These are phyloP conservation scores for Dolichallabes microphthalmus DNA, from an alignment of 2,113 vertebrate species.

Conservation along the genomic window DNA sequence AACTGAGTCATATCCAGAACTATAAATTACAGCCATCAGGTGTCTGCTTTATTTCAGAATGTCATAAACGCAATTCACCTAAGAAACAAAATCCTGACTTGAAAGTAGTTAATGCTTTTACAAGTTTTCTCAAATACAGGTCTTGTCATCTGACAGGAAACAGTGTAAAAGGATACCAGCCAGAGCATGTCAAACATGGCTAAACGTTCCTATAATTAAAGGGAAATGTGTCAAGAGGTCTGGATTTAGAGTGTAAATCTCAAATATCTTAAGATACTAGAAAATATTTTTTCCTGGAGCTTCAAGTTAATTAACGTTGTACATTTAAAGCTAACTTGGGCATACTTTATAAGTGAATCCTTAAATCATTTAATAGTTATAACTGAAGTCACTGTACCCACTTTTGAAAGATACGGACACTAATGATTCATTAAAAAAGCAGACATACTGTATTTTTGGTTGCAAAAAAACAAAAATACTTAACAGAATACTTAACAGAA, in stretches of 20 bases:
- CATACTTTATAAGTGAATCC: background rate
- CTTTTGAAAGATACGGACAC: background rate
- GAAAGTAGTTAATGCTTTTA: conserved; percentile 22
- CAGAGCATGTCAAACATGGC: conserved; percentile 16
- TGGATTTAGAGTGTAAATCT: background rate
- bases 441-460: background rate
- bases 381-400: background rate
- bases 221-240: conserved; percentile 21
- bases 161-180: conserved; percentile 20
- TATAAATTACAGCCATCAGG: conserved; percentile 9
- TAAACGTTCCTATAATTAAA: conserved; percentile 11
- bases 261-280: background rate
- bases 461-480: too few species aligned
- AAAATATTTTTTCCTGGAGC: background rate
- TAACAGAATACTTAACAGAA: background rate
- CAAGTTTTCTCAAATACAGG: conserved; percentile 26
- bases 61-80: conserved; percentile 26
- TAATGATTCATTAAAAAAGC: background rate
- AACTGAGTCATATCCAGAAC: conserved; percentile 37
- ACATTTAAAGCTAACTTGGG: background rate
- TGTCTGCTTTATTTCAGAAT: conserved; percentile 37
- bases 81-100: background rate
- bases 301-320: background rate
- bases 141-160: conserved; percentile 34
- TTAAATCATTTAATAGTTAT: background rate